Evolutionary conservation across 2,888 invertebrate genomes (phyloP), one percentile per base, ranked within the genome.

Genomic region (Syritta pipiens): DNA sequence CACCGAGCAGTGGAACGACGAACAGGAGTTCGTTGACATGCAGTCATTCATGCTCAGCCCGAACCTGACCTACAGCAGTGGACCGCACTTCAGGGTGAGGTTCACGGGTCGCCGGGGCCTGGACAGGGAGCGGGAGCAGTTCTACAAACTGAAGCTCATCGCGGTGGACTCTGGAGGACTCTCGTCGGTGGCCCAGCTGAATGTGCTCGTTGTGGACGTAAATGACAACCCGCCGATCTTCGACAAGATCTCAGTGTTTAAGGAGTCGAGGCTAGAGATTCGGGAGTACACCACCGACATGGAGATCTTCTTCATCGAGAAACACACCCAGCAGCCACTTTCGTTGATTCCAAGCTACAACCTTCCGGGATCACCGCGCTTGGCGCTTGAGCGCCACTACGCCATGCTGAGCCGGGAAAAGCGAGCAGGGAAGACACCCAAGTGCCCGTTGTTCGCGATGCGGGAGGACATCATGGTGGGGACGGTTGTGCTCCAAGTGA

Each of bases 161-260:
- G 96, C 96, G 2, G 92, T 91, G 83, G 96, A 96, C 83, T 91
- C 90, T 85, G 95, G 95, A 4, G 94, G 95, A 40, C 87, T 96
- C 7, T 93, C 92, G 48, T 93, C 94, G 1, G 93, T 94, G 86
- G 93, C 94, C 0, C 92, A 93, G 83, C 86, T 97, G 5, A 92
- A 91, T 0, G 92, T 97, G 42, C 90, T 89, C 0, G 89, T 96
- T 19, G 91, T 92, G 3, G 97, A 97, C 85, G 93, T 93, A 84
- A 97, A 97, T 84, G 96, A 96, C 85, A 96, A 96, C 86, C 85
- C 91, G 9, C 95, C 95, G 0, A 90, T 90, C 53, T 94, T 94
- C 83, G 91, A 91, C 62, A 92, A 94, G 84, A 92, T 95, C 83
- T 90, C 92, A 0, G 91, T 95, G 30, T 92, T 93, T 3, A 90